Conservation (phyloP, 2,113 vertebrate genomes). For the Lasiurus borealis region DNA sequence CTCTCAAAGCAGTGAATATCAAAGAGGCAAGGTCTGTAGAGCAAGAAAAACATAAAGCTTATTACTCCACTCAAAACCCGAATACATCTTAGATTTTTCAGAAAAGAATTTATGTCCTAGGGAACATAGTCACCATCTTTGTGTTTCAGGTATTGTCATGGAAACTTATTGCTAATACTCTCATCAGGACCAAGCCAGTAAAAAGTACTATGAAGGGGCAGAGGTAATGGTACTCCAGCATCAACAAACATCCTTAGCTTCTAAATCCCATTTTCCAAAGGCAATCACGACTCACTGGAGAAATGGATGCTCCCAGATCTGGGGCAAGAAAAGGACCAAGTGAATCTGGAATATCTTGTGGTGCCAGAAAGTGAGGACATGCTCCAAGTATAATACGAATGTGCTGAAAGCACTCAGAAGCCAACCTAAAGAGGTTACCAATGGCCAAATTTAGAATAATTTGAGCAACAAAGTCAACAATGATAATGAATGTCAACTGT, state of each 20-base stretch:
- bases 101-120: neutral
- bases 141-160: neutral
- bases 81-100: neutral
- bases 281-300: neutral
- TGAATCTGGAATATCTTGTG: neutral
- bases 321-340: neutral
- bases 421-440: neutral
- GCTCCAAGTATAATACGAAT: neutral
- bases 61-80: neutral
- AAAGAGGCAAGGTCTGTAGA: neutral
- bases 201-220: neutral
- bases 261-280: neutral
- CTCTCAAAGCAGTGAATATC: neutral
- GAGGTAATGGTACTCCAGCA: neutral
- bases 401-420: neutral
- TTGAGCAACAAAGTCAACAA: neutral
- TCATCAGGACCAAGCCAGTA: neutral
- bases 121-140: neutral
- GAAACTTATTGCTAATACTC: neutral
- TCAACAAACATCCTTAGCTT: neutral
- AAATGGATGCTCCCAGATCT: neutral
- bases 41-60: neutral
- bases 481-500: neutral
- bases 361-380: neutral
- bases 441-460: neutral